Evolutionary conservation across 2,797 vertebrate species (phyloP), one percentile per base, ranked within the genome.

Genomic region (Urophycis tenuis): DNA sequence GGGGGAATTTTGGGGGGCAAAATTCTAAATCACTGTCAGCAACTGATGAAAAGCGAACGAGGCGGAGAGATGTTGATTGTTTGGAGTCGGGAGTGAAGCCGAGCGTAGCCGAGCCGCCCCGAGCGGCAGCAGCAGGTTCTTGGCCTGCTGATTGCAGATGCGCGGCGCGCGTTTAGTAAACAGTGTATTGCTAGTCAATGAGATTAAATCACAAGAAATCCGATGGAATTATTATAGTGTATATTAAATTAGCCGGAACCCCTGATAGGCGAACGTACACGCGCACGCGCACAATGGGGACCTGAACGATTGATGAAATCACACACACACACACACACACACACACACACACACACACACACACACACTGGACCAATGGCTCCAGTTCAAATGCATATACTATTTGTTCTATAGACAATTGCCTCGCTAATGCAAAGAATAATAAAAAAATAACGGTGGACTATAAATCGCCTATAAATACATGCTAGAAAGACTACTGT

Each of bases 271-370:
- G 33, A 22, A 9, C 32, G 22, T 6, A 71, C 70, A 30, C 29
- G 15, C 17, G 31, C 70, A 14, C 32, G 29, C 32, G 12, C 29
- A 71, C 29, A 32, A 15, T 41, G 39, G 4, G 1, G 29, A 30
- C 29, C 0, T 30, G 17, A 71, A 15, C 29, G 31, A 30, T 30
- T 15, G 29, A 31, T 12, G 67, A 70, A 71, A 71, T 19, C 3
- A 71, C 32, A 35, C 71, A 74, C 29, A 77, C 22, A 33, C 32
- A 75, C 5, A 64, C 70, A 73, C n/a, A 45, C 34, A 69, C n/a
- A 41, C 49, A 1, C 49, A 72, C 32, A n/a, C 71, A 49, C 36
- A 77, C 19, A 49, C 73, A 45, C 60, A 71, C 39, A 71, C 9
- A 60, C 74, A 72, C n/a, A 41, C 69, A 32, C 22, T 3, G 2